A percentile compares a stretch with the other conserved stretches of the same genome.
These are phyloP conservation scores for Chrysolina oricalcia DNA, from an alignment of 2,888 invertebrate species.

Conservation along the genomic window DNA sequence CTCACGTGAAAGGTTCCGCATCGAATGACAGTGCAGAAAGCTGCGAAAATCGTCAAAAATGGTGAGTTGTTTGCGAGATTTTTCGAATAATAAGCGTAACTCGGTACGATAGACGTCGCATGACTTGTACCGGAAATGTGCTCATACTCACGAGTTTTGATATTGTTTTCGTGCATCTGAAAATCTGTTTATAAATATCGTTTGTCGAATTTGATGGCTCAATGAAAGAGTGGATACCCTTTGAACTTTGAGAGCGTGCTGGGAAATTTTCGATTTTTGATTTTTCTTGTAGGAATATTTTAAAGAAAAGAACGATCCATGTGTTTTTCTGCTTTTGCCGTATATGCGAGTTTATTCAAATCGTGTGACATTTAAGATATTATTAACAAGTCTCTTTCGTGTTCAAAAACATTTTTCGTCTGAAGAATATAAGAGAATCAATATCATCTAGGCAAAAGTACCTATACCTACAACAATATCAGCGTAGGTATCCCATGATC, in stretches of 20 bases:
- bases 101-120: neutral
- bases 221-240: neutral
- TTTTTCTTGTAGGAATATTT: neutral
- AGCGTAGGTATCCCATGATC: too few relatives aligned
- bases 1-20: conserved; percentile 30
- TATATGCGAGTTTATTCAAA: neutral
- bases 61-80: conserved; percentile 32
- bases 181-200: neutral
- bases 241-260: neutral
- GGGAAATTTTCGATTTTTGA: neutral
- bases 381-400: neutral
- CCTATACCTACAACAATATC: too few relatives aligned
- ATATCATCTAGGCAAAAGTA: too few relatives aligned
- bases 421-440: too few relatives aligned
- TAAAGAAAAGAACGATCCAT: too few relatives aligned
- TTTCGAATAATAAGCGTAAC: neutral
- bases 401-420: too few relatives aligned
- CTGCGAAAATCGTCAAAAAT: conserved; percentile 1
- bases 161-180: conserved; percentile 9
- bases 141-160: conserved; percentile 8
- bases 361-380: neutral
- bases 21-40: conserved; percentile 4
- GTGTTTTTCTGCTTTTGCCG: neutral
- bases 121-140: conserved; percentile 22
- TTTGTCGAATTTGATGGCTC: neutral